Evolutionary conservation across 2,113 vertebrate genomes (phyloP), one percentile per base, ranked within the genome.

Genomic region (Varanus komodoensis): DNA sequence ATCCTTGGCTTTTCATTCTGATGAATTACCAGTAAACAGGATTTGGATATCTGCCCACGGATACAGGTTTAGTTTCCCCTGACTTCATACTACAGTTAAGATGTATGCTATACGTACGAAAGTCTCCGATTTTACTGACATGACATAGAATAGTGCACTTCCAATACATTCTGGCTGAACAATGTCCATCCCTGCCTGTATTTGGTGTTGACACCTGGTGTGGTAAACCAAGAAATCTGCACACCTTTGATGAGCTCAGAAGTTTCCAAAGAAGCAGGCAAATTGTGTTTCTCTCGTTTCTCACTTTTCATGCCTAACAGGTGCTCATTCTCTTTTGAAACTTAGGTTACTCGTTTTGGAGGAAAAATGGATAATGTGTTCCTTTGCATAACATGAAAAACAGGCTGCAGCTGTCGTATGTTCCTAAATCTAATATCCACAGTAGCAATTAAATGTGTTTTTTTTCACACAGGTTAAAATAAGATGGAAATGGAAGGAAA

Each of bases 1-100:
- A 57, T 90, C 74, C 91, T 95, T 94, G 92, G 48, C 6, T 95
- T 94, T 95, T 86, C 94, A 84, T 95, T 88, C 93, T 91, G 92
- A 91, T 87, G 82, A 95, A 88, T 92, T 90, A 86, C 91, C 94
- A 86, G 90, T 90, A 95, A 86, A 94, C 92, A 95, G 93, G 89
- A 92, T 38, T 0, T 54, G 73, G 57, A 1, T 89, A 52, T 89
- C 92, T 89, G 87, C 86, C 91, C 92, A 92, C 86, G 88, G 73
- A 86, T 73, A 67, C 86, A 78, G 92, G 85, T 81, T 71, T 87
- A n/a, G 92, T 68, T 95, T 71, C 85, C n/a, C 25, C 83, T 89
- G 84, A 91, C 82, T 89, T 80, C 87, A 69, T 1, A 84, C 3
- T 67, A 50, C 61, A 87, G 87, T 64, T 86, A 92, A 88, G n/a